phyloP scores from a whole-genome alignment of 2,888 invertebrate genomes.

The Leucoptera coffeella region DNA sequence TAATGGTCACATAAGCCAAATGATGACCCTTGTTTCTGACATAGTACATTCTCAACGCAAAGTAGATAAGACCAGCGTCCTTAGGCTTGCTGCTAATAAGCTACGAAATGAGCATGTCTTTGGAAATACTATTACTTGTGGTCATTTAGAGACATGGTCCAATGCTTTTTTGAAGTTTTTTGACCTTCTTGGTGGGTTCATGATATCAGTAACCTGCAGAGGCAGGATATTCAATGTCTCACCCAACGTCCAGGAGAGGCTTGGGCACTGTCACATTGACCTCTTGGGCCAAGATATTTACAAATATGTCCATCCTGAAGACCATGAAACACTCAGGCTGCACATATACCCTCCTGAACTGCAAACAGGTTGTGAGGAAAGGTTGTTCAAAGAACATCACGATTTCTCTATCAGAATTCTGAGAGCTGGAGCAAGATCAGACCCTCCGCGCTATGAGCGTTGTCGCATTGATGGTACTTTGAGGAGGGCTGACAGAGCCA shows the following conservation, averaged over 20 bases:
- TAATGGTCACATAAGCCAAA: conserved; percentile 76
- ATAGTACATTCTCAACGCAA: conserved; percentile 75
- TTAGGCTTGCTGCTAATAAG: conserved; percentile 80
- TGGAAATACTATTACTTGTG: conserved; percentile 45
- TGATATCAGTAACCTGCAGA: conserved; percentile 70
- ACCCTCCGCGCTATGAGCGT: conserved; percentile 64
- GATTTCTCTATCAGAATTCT: conserved; percentile 55
- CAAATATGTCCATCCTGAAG: conserved; percentile 77
- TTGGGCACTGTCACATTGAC: conserved; percentile 85
- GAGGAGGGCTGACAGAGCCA: conserved; percentile 53
- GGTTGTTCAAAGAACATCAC: conserved; percentile 39
- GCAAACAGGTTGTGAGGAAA: conserved; percentile 19
- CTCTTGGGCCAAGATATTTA: conserved; percentile 84
- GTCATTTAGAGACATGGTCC: conserved; percentile 42
- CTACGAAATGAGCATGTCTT: conserved; percentile 72
- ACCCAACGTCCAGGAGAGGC: conserved; percentile 72
- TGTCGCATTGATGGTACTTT: conserved; percentile 64
- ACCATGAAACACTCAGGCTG: conserved; percentile 67
- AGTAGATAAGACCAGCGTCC: conserved; percentile 86
- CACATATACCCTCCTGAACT: conserved; percentile 58
- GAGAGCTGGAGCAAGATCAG: conserved; percentile 65
- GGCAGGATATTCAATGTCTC: conserved; percentile 85
- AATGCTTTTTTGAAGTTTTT: conserved; percentile 56
- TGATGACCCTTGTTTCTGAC: conserved; percentile 78
- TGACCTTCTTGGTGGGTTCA: conserved; percentile 70